These are phyloP conservation scores for Iguana delicatissima DNA, from an alignment of 2,797 vertebrate species.

Conservation along the genomic window DNA sequence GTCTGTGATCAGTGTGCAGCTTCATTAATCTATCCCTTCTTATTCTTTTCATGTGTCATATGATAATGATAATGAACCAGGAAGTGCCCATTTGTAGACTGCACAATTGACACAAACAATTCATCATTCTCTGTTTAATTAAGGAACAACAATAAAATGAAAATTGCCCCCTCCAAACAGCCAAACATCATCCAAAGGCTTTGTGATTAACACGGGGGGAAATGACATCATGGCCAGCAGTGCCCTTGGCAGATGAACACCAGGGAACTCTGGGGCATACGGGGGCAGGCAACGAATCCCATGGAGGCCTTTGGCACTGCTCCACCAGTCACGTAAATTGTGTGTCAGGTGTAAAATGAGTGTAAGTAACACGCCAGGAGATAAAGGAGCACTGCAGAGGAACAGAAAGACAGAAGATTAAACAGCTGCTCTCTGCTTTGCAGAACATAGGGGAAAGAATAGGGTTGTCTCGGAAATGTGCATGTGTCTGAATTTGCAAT, in stretches of 20 bases:
- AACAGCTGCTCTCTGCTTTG: conserved; percentile 25
- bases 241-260: conserved; percentile 56
- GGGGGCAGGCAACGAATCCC: conserved; percentile 28
- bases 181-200: conserved; percentile 52
- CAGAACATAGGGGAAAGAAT: neutral
- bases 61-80: conserved; percentile 72
- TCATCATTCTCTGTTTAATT: conserved; percentile 77
- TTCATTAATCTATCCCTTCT: conserved; percentile 67
- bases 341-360: conserved; percentile 36
- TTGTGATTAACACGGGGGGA: conserved; percentile 49
- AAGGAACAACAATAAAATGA: conserved; percentile 73
- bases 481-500: neutral
- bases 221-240: conserved; percentile 32
- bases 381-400: conserved; percentile 14
- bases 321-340: conserved; percentile 43
- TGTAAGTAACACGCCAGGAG: conserved; percentile 1
- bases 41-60: conserved; percentile 68
- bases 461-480: neutral
- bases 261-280: neutral
- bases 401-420: conserved; percentile 6
- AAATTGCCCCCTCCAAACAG: conserved; percentile 60
- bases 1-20: conserved; percentile 37
- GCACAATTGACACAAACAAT: conserved; percentile 72
- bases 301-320: conserved; percentile 1
- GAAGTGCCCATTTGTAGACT: conserved; percentile 69